Percentiles rank a stretch among this genome's conserved stretches.
phyloP scores from a whole-genome alignment of 2,113 vertebrate genomes.

The Paramormyrops kingsleyae region DNA sequence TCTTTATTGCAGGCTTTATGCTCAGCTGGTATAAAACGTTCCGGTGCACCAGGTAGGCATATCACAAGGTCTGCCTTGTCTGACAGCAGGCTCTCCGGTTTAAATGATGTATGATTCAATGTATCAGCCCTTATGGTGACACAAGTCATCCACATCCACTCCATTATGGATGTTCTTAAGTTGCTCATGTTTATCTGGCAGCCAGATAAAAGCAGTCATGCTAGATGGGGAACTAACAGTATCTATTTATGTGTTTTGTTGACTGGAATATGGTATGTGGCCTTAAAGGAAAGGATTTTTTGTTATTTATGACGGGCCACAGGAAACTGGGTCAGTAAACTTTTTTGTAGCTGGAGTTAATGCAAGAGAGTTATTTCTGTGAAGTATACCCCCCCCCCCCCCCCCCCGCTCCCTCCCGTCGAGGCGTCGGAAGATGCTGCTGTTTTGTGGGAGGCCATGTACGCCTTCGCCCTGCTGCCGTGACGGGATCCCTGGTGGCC shows the following conservation, averaged over 20 bases:
- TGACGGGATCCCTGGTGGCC: background rate
- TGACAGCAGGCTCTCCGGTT: background rate
- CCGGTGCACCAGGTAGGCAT: background rate
- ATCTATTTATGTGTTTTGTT: constrained; percentile 2
- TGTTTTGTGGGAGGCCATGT: background rate
- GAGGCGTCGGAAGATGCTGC: background rate
- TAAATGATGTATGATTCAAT: constrained; percentile 18
- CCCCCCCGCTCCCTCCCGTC: background rate
- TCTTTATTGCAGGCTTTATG: background rate
- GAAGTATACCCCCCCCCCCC: background rate
- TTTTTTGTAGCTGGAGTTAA: background rate
- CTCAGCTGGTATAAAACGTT: background rate
- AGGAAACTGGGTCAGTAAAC: background rate
- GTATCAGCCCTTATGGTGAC: constrained; percentile 10
- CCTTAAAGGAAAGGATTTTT: background rate
- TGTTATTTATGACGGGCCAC: background rate
- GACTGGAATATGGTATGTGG: background rate
- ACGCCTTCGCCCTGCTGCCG: background rate
- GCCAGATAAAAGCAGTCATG: constrained; percentile 2
- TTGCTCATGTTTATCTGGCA: background rate
- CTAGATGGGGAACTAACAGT: background rate
- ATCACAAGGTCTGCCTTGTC: constrained; percentile 1
- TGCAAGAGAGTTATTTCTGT: background rate
- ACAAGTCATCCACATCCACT: background rate
- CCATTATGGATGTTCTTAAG: constrained; percentile 14